These are phyloP conservation scores for Leguminivora glycinivorella DNA, from an alignment of 1,140 invertebrate species.

Conservation along the genomic window DNA sequence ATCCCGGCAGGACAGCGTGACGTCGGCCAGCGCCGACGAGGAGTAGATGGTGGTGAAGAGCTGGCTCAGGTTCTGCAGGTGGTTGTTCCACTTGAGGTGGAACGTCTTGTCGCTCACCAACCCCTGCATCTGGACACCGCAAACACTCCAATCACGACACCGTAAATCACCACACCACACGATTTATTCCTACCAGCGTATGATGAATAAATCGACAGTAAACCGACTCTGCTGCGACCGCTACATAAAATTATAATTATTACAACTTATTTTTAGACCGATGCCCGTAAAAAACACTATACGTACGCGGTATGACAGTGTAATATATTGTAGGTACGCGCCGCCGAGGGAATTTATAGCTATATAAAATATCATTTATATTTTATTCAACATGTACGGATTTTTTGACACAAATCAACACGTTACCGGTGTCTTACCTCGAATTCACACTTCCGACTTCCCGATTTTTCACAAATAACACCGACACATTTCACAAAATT, in stretches of 20 bases:
- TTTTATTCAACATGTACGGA: conserved; percentile 63
- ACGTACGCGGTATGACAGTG: conserved; percentile 79
- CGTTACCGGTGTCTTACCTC: conserved; percentile 68
- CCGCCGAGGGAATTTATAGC: conserved; percentile 76
- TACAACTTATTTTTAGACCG: conserved; percentile 79
- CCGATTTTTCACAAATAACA: conserved; percentile 76
- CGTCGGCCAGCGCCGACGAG: conserved; percentile 84
- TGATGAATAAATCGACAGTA: conserved; percentile 70
- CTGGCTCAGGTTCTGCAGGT: conserved; percentile 85
- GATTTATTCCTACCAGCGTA: conserved; percentile 30
- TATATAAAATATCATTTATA: conserved; percentile 75
- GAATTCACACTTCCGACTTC: conserved; percentile 69
- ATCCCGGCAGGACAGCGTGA: conserved; percentile 83
- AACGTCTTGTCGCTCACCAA: conserved; percentile 83
- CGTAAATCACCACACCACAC: conserved; percentile 64
- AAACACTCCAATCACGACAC: conserved; percentile 56
- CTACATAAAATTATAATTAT: conserved; percentile 80
- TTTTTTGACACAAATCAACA: conserved; percentile 62
- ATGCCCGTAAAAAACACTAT: conserved; percentile 79
- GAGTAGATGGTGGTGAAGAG: conserved; percentile 85
- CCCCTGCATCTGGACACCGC: conserved; percentile 78
- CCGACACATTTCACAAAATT: conserved; percentile 79
- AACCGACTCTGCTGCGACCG: conserved; percentile 74
- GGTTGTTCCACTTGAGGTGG: conserved; percentile 87
- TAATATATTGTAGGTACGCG: conserved; percentile 76